Percentiles rank a stretch among this genome's conserved stretches.
Conservation (phyloP, 2,888 invertebrate species). For the Chymomyza fuscimana region DNA sequence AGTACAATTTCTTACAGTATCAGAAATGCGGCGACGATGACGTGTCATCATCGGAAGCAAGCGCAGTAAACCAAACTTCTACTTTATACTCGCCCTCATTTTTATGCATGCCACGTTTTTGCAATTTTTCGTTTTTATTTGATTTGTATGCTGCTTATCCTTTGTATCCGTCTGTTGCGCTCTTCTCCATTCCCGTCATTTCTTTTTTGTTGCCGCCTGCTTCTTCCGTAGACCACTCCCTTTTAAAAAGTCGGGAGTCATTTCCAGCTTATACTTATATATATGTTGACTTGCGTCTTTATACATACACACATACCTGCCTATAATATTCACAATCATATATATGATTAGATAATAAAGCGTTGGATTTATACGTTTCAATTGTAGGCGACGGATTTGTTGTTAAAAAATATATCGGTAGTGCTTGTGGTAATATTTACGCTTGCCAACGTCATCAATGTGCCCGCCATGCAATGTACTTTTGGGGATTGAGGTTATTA, state of each 20-base stretch:
- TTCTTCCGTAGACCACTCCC: conserved; percentile 44
- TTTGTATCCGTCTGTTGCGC: conserved; percentile 39
- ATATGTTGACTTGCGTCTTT: conserved; percentile 9
- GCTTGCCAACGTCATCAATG: too few relatives aligned
- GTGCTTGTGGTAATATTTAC: too few relatives aligned
- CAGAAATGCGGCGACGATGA: conserved; percentile 47
- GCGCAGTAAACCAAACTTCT: background rate
- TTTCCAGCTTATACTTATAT: conserved; percentile 24
- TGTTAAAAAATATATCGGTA: too few relatives aligned
- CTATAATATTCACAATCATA: too few relatives aligned
- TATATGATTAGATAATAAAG: too few relatives aligned
- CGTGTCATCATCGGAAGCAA: conserved; percentile 55
- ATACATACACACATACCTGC: conserved; percentile 15
- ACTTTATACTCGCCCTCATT: conserved; percentile 19
- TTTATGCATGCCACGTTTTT: conserved; percentile 68
- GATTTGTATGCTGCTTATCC: conserved; percentile 17
- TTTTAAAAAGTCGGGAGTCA: conserved; percentile 30
- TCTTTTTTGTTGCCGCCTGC: conserved; percentile 3
- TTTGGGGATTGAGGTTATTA: too few relatives aligned
- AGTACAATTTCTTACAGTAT: conserved; percentile 42
- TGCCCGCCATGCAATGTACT: too few relatives aligned
- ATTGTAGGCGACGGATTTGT: too few relatives aligned
- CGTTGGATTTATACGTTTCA: background rate
- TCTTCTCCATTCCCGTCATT: conserved; percentile 30
- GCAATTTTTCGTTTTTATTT: conserved; percentile 39